A percentile compares a stretch with the other conserved stretches of the same genome.
Conservation (phyloP, 2,797 vertebrate genomes). For the Acanthurus tractus region DNA sequence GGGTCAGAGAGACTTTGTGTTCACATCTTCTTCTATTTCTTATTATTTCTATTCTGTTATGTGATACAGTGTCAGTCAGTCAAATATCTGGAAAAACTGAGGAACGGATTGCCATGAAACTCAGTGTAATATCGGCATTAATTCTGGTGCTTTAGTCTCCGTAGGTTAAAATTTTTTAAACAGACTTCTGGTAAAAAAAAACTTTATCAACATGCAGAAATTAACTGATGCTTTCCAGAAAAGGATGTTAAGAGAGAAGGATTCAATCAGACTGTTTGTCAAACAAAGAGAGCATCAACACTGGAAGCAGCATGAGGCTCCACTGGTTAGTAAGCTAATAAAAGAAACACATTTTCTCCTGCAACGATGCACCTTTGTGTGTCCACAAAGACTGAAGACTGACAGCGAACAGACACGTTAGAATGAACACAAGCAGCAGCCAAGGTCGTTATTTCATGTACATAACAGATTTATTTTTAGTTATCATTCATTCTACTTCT, state of each 20-base stretch:
- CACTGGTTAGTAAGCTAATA: background rate
- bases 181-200: background rate
- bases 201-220: background rate
- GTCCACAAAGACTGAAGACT: too few species aligned
- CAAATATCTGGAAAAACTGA: background rate
- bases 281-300: background rate
- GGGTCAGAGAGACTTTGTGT: background rate
- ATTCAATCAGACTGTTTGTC: background rate
- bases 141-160: too few species aligned
- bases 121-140: too few species aligned
- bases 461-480: too few species aligned
- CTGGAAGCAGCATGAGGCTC: background rate
- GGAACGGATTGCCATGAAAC: too few species aligned
- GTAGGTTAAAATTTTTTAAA: background rate
- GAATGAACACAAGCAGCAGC: too few species aligned
- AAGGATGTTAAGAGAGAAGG: too few species aligned
- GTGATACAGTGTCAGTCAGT: too few species aligned
- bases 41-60: too few species aligned
- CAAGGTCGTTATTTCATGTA: too few species aligned
- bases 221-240: background rate
- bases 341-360: background rate
- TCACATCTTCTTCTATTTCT: background rate
- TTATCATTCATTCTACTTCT: too few species aligned
- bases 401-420: too few species aligned
- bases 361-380: background rate